phyloP scores from a whole-genome alignment of 1,140 invertebrate genomes.

The Drosophila serrata region DNA sequence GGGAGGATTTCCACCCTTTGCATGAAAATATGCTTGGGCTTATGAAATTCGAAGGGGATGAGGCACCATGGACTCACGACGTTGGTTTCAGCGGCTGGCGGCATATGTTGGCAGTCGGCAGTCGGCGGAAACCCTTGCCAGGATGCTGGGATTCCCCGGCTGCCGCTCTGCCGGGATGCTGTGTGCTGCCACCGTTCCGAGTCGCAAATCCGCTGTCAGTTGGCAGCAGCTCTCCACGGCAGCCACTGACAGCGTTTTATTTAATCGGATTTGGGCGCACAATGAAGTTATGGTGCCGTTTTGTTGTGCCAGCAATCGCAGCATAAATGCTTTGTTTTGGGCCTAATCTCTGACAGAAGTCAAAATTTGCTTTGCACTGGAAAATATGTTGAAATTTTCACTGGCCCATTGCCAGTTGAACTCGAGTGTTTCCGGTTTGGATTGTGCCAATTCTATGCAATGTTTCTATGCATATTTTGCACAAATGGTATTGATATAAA shows the following conservation, averaged over 20 bases:
- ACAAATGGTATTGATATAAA: slow-evolving; percentile 2
- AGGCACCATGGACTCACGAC: slow-evolving; percentile 47
- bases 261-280: slow-evolving; percentile 79
- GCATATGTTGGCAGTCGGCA: slow-evolving; percentile 80
- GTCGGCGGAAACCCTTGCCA: slow-evolving; percentile 68
- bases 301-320: slow-evolving; percentile 74
- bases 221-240: slow-evolving; percentile 54
- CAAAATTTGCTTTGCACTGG: slow-evolving; percentile 67
- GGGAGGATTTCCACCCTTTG: slow-evolving; percentile 55
- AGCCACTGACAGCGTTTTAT: slow-evolving; percentile 68
- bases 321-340: slow-evolving; percentile 76
- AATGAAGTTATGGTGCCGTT: slow-evolving; percentile 73
- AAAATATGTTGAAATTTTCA: slow-evolving; percentile 75
- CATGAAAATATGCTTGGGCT: slow-evolving; percentile 55
- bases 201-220: slow-evolving; percentile 33
- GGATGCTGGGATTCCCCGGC: slow-evolving; percentile 47
- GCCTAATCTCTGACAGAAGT: slow-evolving; percentile 80
- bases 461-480: slow-evolving; percentile 3
- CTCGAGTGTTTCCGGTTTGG: slow-evolving; percentile 18
- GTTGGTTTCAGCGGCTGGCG: slow-evolving; percentile 68
- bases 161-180: slow-evolving; percentile 73
- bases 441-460: background rate
- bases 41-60: background rate
- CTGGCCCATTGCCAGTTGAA: slow-evolving; percentile 45
- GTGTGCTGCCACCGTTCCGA: slow-evolving; percentile 61